A percentile compares a stretch with the other conserved stretches of the same genome.
Evolutionary conservation across 2,888 invertebrate species (phyloP).

Genomic region (Patella pellucida): DNA sequence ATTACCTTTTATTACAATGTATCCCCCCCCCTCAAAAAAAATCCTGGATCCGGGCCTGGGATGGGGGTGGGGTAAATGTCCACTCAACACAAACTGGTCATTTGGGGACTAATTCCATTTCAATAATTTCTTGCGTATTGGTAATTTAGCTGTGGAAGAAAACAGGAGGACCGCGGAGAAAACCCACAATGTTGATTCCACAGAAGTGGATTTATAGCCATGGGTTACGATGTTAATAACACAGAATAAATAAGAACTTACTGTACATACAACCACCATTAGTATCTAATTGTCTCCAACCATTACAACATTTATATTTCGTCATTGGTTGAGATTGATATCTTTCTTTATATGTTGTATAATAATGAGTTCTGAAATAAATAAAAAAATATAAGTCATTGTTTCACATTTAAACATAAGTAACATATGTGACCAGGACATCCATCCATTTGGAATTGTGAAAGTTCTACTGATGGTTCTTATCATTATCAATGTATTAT

Average conservation of each 20-base stretch:
- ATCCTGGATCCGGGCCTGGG: too few species aligned
- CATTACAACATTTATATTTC: slow-evolving; percentile 72
- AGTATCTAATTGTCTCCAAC: slow-evolving; percentile 70
- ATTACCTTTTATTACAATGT: too few species aligned
- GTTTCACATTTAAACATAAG: neutral
- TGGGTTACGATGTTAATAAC: neutral
- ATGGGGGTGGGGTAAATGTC: too few species aligned
- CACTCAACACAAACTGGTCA: too few species aligned
- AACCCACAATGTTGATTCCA: too few species aligned
- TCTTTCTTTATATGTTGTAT: slow-evolving; percentile 71
- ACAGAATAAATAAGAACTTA: slow-evolving; percentile 57
- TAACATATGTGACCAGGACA: neutral
- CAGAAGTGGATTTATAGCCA: too few species aligned
- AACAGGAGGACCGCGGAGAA: too few species aligned
- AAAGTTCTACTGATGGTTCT: neutral
- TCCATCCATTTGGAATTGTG: neutral
- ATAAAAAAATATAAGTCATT: neutral
- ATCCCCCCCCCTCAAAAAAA: too few species aligned
- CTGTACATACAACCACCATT: slow-evolving; percentile 71
- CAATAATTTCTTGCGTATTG: too few species aligned
- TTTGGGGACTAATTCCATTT: too few species aligned
- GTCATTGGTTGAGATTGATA: slow-evolving; percentile 71
- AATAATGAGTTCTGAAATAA: slow-evolving; percentile 72
- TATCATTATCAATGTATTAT: too few species aligned
- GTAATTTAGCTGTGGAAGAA: too few species aligned